Evolutionary conservation across 2,888 invertebrate genomes (phyloP), one percentile per base, ranked within the genome.

Genomic region (Ichneumoninae sp.): DNA sequence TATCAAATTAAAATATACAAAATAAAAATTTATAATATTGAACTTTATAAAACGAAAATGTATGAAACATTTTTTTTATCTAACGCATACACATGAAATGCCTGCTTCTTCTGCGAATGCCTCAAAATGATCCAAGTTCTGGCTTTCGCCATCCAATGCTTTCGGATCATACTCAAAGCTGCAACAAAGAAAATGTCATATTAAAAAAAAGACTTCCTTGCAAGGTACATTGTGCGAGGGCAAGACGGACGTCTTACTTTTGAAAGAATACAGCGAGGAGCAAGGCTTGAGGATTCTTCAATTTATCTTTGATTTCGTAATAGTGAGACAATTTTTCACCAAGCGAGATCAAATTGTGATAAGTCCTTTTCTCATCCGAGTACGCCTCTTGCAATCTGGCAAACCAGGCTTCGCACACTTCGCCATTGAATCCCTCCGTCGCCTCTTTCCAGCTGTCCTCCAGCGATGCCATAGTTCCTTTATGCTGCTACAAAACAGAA

Each of bases 121-220:
- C 80, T 93, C 93, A 87, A 95, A 95, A 83, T 94, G 92, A 72
- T 95, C 94, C 19, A 95, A 91, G 89, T 95, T 95, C 87, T 94
- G 94, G 85, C 94, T 94, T 84, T 95, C 95, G 85, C 94, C 95
- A 85, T 95, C 95, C 71, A 94, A 90, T 52, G 94, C 93, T 87
- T 94, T 94, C 4, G 95, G 95, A 89, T 95, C 95, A 89, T 96
- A 96, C 84, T 95, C 94, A 83, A 95, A 93, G 88, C 95, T 95
- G 90, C 80, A 93, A 90, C 62, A 71, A 60, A 44, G 52, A 50
- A 47, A 40, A 3, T n/a, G 26, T 26, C 40, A 44, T n/a, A 47
- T 16, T 13, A 22, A 5, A 40, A 72, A 57, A 57, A 44, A 26
- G 16, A 26, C 62, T 40, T 10, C 7, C 36, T 60, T 47, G 6